Percentiles rank a stretch among this genome's conserved stretches.
Conservation (phyloP, 1,140 invertebrate genomes). For the Galleria mellonella region DNA sequence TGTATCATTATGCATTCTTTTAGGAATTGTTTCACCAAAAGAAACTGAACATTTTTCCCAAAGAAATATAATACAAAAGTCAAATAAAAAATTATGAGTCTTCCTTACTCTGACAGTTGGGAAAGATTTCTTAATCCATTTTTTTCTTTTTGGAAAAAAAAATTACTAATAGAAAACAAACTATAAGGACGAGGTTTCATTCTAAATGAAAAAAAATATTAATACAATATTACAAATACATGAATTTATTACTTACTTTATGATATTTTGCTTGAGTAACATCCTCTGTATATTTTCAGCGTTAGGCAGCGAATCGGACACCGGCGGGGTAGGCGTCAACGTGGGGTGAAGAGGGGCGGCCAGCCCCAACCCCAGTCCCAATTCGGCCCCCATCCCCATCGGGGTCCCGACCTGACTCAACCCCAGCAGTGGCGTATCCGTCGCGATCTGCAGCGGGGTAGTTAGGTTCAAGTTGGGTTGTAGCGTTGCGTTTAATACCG, state of each 20-base stretch:
- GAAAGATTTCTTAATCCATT: too few relatives aligned
- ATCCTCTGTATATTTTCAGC: conserved; percentile 68
- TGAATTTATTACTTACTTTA: conserved; percentile 46
- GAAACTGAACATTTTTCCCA: too few relatives aligned
- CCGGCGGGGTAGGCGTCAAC: conserved; percentile 18
- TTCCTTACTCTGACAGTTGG: too few relatives aligned
- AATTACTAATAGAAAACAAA: too few relatives aligned
- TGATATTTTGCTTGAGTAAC: conserved; percentile 69
- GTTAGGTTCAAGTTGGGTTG: conserved; percentile 45
- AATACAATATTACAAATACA: too few relatives aligned
- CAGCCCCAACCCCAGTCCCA: conserved; percentile 10
- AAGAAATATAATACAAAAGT: too few relatives aligned
- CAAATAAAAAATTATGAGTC: too few relatives aligned
- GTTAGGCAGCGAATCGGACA: conserved; percentile 45
- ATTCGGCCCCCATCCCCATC: conserved; percentile 3
- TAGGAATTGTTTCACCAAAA: too few relatives aligned
- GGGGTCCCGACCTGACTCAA: conserved; percentile 55
- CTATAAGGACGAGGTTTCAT: too few relatives aligned
- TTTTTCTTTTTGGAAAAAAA: too few relatives aligned
- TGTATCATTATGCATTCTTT: too few relatives aligned
- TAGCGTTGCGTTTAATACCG: conserved; percentile 24
- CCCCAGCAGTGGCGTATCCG: conserved; percentile 45
- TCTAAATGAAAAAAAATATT: too few relatives aligned
- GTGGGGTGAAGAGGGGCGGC: conserved; percentile 14
- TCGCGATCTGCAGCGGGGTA: conserved; percentile 57